phyloP scores from a whole-genome alignment of 2,113 vertebrate genomes.

The Aphyosemion australe region DNA sequence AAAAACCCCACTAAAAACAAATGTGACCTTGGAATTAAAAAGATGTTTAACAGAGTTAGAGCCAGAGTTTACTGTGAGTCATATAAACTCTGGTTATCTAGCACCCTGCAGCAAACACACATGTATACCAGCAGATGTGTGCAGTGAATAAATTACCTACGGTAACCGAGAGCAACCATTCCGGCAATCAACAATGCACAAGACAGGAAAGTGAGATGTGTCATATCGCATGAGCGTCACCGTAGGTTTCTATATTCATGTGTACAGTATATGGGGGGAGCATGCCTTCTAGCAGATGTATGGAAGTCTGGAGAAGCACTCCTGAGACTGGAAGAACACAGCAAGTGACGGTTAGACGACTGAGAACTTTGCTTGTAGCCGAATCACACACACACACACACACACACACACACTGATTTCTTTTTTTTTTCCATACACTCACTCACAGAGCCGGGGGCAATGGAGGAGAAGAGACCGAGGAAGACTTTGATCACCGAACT shows the following conservation, averaged over 20 bases:
- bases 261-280: slow-evolving; percentile 17
- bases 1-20: background rate
- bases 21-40: slow-evolving; percentile 70
- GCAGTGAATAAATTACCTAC: slow-evolving; percentile 46
- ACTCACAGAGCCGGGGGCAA: slow-evolving; percentile 65
- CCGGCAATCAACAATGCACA: slow-evolving; percentile 57
- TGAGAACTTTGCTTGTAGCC: slow-evolving; percentile 51
- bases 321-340: slow-evolving; percentile 61
- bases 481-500: slow-evolving; percentile 80
- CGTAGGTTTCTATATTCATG: slow-evolving; percentile 13
- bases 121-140: slow-evolving; percentile 15
- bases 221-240: slow-evolving; percentile 59
- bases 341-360: slow-evolving; percentile 57
- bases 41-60: slow-evolving; percentile 39
- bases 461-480: slow-evolving; percentile 73
- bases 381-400: slow-evolving; percentile 38
- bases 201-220: slow-evolving; percentile 59
- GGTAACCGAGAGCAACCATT: slow-evolving; percentile 38
- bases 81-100: slow-evolving; percentile 52
- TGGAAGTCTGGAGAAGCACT: slow-evolving; percentile 55
- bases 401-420: slow-evolving; percentile 21
- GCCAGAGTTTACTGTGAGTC: slow-evolving; percentile 55
- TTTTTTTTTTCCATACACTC: slow-evolving; percentile 31
- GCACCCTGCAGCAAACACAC: slow-evolving; percentile 46
- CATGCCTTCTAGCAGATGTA: slow-evolving; percentile 63